These are phyloP conservation scores for Xestia c-nigrum DNA, from an alignment of 2,888 invertebrate species.

Conservation along the genomic window DNA sequence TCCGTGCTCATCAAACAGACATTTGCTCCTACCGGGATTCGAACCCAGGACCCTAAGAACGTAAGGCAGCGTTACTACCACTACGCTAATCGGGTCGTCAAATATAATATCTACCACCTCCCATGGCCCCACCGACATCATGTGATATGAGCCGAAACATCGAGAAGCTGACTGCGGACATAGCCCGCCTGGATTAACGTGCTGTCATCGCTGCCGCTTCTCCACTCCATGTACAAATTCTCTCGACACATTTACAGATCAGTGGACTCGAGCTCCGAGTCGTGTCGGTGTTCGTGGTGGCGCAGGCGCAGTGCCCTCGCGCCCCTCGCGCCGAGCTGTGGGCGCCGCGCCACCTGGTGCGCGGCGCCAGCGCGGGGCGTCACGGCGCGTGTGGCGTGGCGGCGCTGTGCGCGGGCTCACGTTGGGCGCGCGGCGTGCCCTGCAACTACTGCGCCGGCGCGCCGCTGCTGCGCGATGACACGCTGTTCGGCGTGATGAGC, in stretches of 20 bases:
- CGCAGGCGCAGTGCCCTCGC: conserved; percentile 60
- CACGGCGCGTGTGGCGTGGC: conserved; percentile 58
- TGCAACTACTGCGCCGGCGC: conserved; percentile 83
- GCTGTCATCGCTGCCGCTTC: neutral
- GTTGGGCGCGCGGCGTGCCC: conserved; percentile 65
- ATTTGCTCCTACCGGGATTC: too few relatives aligned
- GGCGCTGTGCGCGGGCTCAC: conserved; percentile 71
- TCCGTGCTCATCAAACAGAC: too few relatives aligned
- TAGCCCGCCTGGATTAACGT: neutral
- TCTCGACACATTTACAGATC: conserved; percentile 30
- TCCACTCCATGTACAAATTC: neutral
- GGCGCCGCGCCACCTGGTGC: conserved; percentile 72
- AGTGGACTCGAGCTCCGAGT: conserved; percentile 62
- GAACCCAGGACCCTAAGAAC: too few relatives aligned
- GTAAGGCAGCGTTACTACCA: too few relatives aligned
- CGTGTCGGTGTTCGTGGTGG: conserved; percentile 63
- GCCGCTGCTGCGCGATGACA: conserved; percentile 74
- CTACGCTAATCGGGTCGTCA: too few relatives aligned
- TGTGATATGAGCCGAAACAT: neutral
- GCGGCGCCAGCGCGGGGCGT: conserved; percentile 26
- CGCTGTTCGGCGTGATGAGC: conserved; percentile 76
- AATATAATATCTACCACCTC: neutral
- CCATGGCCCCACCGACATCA: neutral
- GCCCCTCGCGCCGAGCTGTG: conserved; percentile 50
- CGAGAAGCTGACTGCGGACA: neutral